A percentile compares a stretch with the other conserved stretches of the same genome.
These are phyloP conservation scores for Notechis scutatus DNA, from an alignment of 2,113 vertebrate genomes.

Conservation along the genomic window DNA sequence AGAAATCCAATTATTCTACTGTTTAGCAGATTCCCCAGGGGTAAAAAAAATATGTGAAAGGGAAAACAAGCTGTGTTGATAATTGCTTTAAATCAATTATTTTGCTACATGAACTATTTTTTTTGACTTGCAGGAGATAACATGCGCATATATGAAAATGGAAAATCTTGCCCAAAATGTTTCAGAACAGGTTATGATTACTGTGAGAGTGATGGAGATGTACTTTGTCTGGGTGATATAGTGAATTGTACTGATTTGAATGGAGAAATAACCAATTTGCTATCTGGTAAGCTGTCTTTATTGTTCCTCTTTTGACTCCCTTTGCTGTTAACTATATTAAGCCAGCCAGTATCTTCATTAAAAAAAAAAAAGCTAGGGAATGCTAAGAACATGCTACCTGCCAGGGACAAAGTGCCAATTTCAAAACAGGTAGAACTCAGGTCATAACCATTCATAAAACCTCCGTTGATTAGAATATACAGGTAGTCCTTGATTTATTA, in stretches of 20 bases:
- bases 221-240: not conserved
- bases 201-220: not conserved
- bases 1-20: not conserved
- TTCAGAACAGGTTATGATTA: not conserved
- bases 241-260: not conserved
- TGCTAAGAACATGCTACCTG: not conserved
- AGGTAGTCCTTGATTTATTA: not conserved
- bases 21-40: not conserved
- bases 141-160: not conserved
- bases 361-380: not conserved
- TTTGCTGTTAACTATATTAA: not conserved
- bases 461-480: not conserved
- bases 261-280: accelerated
- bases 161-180: not conserved
- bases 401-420: not conserved
- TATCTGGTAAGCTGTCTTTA: not conserved
- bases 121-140: not conserved
- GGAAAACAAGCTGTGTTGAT: not conserved
- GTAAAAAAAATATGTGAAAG: not conserved
- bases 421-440: not conserved
- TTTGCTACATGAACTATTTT: not conserved
- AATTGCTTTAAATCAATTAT: not conserved
- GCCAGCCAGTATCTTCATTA: not conserved
- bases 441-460: not conserved
- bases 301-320: not conserved